phyloP scores from a whole-genome alignment of 30 jellyfish, hydroid and myxozoan genomes.

The Catostylus mosaicus region DNA sequence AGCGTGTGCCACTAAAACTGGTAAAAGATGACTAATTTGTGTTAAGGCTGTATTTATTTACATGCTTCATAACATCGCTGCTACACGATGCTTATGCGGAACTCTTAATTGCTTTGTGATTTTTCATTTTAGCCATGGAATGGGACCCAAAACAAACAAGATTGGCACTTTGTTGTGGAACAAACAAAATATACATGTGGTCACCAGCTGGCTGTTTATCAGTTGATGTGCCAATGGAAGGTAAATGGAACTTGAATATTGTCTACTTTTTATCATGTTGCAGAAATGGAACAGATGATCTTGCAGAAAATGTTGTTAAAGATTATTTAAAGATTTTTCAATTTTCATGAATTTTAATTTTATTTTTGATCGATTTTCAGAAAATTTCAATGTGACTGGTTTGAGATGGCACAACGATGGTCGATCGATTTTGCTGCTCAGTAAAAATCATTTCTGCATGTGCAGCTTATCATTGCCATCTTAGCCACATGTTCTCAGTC shows the following conservation, averaged over 20 bases:
- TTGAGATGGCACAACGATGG: slow-evolving; percentile 92
- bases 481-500: background rate
- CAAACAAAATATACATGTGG: slow-evolving; percentile 96
- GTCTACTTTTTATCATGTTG: background rate
- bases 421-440: slow-evolving; percentile 58
- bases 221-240: slow-evolving; percentile 94
- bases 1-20: no score
- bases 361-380: slow-evolving; percentile 35
- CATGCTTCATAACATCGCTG: no score
- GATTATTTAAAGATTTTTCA: background rate
- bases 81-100: no score
- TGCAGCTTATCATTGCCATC: slow-evolving; percentile 76
- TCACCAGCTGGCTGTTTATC: slow-evolving; percentile 97
- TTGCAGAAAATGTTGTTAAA: no score
- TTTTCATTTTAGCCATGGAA: slow-evolving; percentile 72
- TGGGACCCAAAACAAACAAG: slow-evolving; percentile 97
- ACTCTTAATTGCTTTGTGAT: background rate
- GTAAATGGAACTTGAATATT: slow-evolving; percentile 31
- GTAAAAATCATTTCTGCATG: slow-evolving; percentile 86
- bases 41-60: no score
- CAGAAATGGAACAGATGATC: no score
- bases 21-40: no score
- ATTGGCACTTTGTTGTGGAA: slow-evolving; percentile 93
- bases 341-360: background rate
- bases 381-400: slow-evolving; percentile 63